Evolutionary conservation across 2,888 invertebrate genomes (phyloP), one percentile per base, ranked within the genome.

Genomic region (Microctonus brassicae): DNA sequence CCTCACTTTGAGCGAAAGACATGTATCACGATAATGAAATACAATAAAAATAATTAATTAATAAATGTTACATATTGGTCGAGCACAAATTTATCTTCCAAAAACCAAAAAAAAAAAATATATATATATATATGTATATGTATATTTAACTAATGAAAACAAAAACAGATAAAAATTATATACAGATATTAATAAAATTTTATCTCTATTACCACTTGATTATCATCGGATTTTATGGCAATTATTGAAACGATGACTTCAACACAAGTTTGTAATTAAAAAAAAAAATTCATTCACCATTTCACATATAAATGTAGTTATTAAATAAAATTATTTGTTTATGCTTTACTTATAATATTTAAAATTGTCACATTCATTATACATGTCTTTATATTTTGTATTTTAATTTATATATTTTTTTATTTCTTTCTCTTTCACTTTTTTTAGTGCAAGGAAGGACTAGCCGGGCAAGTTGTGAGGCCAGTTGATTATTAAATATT

Each of bases 381-480:
- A 11, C 9, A 57, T 58, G 26, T 58, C 33, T 33, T 58, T 29
- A 13, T 17, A 29, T 22, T 55, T 26, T 55, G 26, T 55, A 24
- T n/a, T 33, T 34, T 17, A 34, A 11, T n/a, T 58, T 58, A 13
- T 34, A 34, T 29, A 17, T 26, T 13, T 57, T 29, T 29, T 58
- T 26, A 1, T 17, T 58, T 34, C 34, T 20, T 29, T n/a, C 34
- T 33, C 17, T 58, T 20, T 47, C 17, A 17, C 29, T 29, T 5
- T 29, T 7, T 29, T 7, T 29, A n/a, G 9, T 36, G 10, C 9
- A 47, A 47, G 58, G 63, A 67, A 62, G 62, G 63, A 72, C 67
- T 72, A 67, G 67, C 67, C 63, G 67, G 47, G 72, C 72, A 72
- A 72, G 67, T 36, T 61, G 33, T 29, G 47, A 62, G 62, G 62